phyloP scores from a whole-genome alignment of 2,797 vertebrate species.

The Hemibagrus guttatus region DNA sequence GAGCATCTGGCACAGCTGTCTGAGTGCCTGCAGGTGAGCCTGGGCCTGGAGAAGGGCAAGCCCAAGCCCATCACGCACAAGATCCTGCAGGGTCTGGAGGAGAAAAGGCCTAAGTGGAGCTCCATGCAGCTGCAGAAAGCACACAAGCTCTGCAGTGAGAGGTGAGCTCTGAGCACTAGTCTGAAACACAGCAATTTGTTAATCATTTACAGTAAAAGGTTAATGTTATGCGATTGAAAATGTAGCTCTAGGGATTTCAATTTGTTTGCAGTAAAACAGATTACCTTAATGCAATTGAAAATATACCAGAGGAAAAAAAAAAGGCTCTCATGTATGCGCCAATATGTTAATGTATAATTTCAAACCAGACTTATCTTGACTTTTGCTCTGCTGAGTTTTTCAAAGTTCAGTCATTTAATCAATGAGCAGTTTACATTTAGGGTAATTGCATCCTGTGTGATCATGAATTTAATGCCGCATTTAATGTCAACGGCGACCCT shows the following conservation, averaged over 20 bases:
- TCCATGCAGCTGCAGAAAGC: constrained; percentile 86
- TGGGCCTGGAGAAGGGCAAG: constrained; percentile 80
- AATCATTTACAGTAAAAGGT: constrained; percentile 31
- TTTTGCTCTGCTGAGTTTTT: constrained; percentile 31
- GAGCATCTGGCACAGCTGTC: constrained; percentile 83
- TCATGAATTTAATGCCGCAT: constrained; percentile 59
- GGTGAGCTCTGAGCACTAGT: constrained; percentile 41
- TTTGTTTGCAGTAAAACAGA: constrained; percentile 18
- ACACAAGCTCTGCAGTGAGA: constrained; percentile 85
- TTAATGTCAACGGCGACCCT: constrained; percentile 67
- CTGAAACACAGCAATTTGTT: not conserved
- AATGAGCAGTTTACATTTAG: constrained; percentile 60
- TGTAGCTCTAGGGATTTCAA: constrained; percentile 6
- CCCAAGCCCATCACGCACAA: constrained; percentile 83
- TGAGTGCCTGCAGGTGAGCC: constrained; percentile 83
- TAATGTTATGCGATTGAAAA: constrained; percentile 15
- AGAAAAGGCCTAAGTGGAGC: constrained; percentile 87
- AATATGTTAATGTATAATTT: constrained; percentile 30
- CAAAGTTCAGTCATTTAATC: constrained; percentile 52
- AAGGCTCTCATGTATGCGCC: not conserved
- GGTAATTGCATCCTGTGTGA: constrained; percentile 40
- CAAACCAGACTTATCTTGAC: constrained; percentile 28
- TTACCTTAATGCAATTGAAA: constrained; percentile 26
- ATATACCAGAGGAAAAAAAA: not conserved
- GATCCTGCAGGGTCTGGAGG: constrained; percentile 86